Percentiles rank a stretch among this genome's conserved stretches.
Evolutionary conservation across 2,113 vertebrate species (phyloP).

Genomic region (Rhodinocichla rosea): DNA sequence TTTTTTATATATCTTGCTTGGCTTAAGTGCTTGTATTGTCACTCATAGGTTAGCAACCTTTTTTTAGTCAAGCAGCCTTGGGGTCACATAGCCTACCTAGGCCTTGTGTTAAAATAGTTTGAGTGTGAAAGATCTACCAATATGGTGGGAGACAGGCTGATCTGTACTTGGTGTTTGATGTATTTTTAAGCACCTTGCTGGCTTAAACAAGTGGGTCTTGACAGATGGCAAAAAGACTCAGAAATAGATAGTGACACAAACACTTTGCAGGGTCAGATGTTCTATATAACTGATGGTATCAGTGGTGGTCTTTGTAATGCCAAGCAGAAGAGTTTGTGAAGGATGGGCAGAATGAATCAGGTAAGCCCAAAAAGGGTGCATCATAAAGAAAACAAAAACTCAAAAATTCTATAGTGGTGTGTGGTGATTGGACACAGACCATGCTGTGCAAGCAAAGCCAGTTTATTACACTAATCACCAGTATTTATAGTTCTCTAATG

Average conservation of each 20-base stretch:
- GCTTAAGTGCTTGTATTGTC: not conserved
- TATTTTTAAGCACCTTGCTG: not conserved
- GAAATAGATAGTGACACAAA: not conserved
- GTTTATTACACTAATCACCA: not conserved
- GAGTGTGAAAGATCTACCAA: not conserved
- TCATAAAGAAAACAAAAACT: not conserved
- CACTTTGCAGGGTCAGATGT: not conserved
- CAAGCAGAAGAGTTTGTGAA: not conserved
- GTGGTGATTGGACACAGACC: not conserved
- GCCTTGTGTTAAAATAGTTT: not conserved
- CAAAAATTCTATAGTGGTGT: not conserved
- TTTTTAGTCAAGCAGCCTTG: not conserved
- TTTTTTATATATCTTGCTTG: not conserved
- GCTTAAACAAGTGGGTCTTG: not conserved
- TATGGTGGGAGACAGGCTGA: not conserved
- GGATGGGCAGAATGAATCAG: not conserved
- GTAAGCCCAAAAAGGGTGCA: not conserved
- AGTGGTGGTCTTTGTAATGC: not conserved
- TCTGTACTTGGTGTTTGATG: not conserved
- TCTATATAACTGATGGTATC: not conserved
- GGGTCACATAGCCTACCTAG: fast-evolving
- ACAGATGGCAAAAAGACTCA: not conserved
- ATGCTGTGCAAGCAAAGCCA: not conserved
- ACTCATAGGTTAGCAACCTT: not conserved
- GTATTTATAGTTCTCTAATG: not conserved